Percentiles rank a stretch among this genome's conserved stretches.
These are phyloP conservation scores for Eubasilissa splendida DNA, from an alignment of 2,888 invertebrate species.

Conservation along the genomic window DNA sequence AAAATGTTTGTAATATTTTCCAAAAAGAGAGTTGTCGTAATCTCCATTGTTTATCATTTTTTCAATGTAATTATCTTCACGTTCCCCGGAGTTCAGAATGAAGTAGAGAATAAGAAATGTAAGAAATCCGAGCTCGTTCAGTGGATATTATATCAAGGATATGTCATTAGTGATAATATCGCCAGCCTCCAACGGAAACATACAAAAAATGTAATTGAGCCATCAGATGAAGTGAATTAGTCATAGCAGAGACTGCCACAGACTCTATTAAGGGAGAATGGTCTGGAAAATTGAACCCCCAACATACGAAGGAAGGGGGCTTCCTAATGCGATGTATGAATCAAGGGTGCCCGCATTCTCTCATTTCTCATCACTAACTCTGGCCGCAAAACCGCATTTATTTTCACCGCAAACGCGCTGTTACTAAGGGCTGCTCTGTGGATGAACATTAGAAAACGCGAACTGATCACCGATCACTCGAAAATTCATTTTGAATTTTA, in stretches of 20 bases:
- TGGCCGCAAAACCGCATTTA: slow-evolving; percentile 24
- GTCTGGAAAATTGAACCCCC: slow-evolving; percentile 57
- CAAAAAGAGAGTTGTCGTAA: no score
- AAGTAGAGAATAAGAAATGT: background rate
- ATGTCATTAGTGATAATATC: slow-evolving; percentile 41
- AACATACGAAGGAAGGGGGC: slow-evolving; percentile 27
- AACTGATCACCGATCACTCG: no score
- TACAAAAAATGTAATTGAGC: slow-evolving; percentile 54
- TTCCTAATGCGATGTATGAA: slow-evolving; percentile 55
- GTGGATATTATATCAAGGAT: slow-evolving; percentile 20
- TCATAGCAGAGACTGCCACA: slow-evolving; percentile 48
- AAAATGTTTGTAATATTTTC: no score
- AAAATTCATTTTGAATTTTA: no score
- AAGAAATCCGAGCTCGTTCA: slow-evolving; percentile 4
- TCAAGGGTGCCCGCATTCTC: slow-evolving; percentile 47
- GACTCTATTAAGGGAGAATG: slow-evolving; percentile 57
- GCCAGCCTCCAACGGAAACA: slow-evolving; percentile 19
- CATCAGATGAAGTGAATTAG: slow-evolving; percentile 56
- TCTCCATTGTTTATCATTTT: no score
- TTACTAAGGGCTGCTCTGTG: background rate
- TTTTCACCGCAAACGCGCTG: slow-evolving; percentile 5
- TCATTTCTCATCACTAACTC: slow-evolving; percentile 53
- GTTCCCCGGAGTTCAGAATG: background rate
- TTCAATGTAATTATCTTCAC: no score
- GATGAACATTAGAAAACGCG: no score